Base-by-base conservation (phyloP, 1,140 invertebrate species). In the Helicoverpa zea region DNA sequence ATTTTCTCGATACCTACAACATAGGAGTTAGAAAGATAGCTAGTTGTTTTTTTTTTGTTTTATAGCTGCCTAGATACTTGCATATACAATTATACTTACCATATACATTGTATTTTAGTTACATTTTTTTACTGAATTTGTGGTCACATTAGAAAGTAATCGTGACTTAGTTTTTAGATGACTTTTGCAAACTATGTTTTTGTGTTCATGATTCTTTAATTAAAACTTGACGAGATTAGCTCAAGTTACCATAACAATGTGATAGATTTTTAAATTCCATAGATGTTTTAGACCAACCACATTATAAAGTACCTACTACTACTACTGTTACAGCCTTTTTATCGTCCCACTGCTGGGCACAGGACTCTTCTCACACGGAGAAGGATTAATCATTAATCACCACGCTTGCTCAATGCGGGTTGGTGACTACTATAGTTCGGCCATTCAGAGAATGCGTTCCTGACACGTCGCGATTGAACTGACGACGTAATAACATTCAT, bases 221-320 rank as follows among this genome's bases (percentile, higher is more conserved):
- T 14, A 13, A 51, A 70, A 70, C 66, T 70, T 70, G 66, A 68
- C 63, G n/a, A 68, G 16, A 52, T 52, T 30, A 54, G 47, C 66
- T 70, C 49, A 70, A 54, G 66, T 70, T 70, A 70, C 66, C 66
- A 68, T 52, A 18, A 68, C n/a, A n/a, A 11, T 63, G 59, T 63
- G 59, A 63, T 63, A 47, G 64, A 68, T 16, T 68, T n/a, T n/a
- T 52, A 16, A 43, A 14, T 12, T 49, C 7, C 10, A 4, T 68
- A 68, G 64, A 68, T 14, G 14, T 5, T 64, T 64, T 64, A 47
- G 47, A 68, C 13, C 16, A n/a, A 3, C 47, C 13, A 51, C 18
- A 49, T 14, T 51, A 5, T 18, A 68, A 47, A 10, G 18, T 43
- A 23, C 23, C 23, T 0, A 1, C 23, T 23, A n/a, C n/a, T n/a